Evolutionary conservation across 2,113 vertebrate genomes (phyloP).

Genomic region (Myotis davidii): DNA sequence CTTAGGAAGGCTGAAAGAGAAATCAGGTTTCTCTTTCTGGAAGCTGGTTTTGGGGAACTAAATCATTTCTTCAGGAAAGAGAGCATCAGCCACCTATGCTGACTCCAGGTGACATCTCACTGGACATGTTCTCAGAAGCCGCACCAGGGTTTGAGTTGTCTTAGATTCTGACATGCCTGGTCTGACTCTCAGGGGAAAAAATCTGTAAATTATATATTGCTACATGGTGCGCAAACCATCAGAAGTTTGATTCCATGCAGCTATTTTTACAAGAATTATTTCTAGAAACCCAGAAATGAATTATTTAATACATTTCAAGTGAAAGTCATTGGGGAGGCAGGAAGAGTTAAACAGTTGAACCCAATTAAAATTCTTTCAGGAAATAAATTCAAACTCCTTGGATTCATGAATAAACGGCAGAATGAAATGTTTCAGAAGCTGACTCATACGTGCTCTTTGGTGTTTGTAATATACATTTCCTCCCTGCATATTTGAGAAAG

Average conservation of each 20-base stretch:
- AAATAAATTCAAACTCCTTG: conserved; percentile 19
- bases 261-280: conserved; percentile 13
- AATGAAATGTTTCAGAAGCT: conserved; percentile 25
- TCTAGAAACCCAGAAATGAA: background rate
- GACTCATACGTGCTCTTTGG: background rate
- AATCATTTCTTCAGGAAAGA: background rate
- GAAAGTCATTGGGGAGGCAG: background rate
- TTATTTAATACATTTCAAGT: background rate
- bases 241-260: background rate
- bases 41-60: background rate
- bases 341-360: conserved; percentile 7
- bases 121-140: background rate
- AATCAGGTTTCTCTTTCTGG: background rate
- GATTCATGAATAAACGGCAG: background rate
- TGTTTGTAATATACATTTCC: background rate
- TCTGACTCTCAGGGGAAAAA: background rate
- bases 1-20: background rate
- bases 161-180: background rate
- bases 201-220: background rate
- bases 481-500: background rate
- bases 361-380: conserved; percentile 34
- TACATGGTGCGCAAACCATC: background rate
- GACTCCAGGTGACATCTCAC: background rate
- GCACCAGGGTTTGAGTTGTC: background rate
- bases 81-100: background rate